Percentiles rank a stretch among this genome's conserved stretches.
phyloP scores from a whole-genome alignment of 2,888 invertebrate species.

The Hanleya hanleyi region DNA sequence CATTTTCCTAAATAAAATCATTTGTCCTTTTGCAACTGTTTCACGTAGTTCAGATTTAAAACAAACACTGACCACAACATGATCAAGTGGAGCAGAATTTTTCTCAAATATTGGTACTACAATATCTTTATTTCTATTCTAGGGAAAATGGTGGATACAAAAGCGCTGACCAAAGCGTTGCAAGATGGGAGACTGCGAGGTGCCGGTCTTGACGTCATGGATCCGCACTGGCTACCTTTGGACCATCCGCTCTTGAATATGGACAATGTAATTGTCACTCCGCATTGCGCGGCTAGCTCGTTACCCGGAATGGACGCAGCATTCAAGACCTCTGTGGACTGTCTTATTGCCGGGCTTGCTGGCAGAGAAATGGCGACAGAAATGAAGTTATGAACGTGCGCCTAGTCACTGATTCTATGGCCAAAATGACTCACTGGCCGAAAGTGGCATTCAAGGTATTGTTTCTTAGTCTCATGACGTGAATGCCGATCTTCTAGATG shows the following conservation, averaged over 20 bases:
- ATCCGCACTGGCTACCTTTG: not conserved
- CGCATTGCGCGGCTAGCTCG: slow-evolving; percentile 1
- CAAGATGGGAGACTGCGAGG: not conserved
- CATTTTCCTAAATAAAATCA: too few species aligned
- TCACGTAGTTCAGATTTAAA: too few species aligned
- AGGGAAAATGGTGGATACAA: not conserved
- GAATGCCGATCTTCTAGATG: too few species aligned
- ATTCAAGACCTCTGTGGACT: not conserved
- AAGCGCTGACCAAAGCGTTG: not conserved
- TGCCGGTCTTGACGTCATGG: slow-evolving; percentile 3
- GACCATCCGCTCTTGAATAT: slow-evolving; percentile 5
- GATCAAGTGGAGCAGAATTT: not conserved
- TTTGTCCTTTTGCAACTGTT: too few species aligned
- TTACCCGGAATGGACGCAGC: not conserved
- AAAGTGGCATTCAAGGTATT: too few species aligned
- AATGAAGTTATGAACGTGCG: too few species aligned
- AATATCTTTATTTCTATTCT: not conserved
- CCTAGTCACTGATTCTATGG: too few species aligned
- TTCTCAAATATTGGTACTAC: not conserved
- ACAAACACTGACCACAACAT: too few species aligned
- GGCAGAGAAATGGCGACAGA: slow-evolving; percentile 1
- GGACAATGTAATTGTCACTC: not conserved
- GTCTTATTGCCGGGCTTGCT: not conserved
- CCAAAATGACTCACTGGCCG: too few species aligned
- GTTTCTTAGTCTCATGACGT: too few species aligned